Percentiles rank a stretch among this genome's conserved stretches.
These are phyloP conservation scores for Cisticola juncidis DNA, from an alignment of 2,113 vertebrate genomes.

Conservation along the genomic window DNA sequence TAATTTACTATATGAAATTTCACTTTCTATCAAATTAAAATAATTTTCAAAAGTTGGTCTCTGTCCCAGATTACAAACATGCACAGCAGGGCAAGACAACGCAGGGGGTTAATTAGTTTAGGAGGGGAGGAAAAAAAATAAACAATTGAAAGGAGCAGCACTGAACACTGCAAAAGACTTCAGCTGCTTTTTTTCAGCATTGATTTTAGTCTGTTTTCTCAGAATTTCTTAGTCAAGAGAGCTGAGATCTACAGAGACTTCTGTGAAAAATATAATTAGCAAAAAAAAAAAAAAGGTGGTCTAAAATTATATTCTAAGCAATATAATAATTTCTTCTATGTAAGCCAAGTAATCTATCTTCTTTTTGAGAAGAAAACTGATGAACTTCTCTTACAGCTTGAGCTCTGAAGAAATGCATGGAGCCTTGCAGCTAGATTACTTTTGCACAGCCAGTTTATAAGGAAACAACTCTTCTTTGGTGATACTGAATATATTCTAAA, in stretches of 20 bases:
- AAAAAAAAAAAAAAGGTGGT: not conserved
- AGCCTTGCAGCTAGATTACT: conserved; percentile 1
- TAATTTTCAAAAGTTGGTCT: conserved; percentile 28
- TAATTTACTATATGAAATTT: not conserved
- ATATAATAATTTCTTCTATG: not conserved
- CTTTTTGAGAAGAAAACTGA: conserved; percentile 20
- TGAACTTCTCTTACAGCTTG: conserved; percentile 5
- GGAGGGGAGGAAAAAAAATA: not conserved
- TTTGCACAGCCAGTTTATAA: not conserved
- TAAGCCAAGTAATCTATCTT: not conserved
- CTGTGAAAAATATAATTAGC: not conserved
- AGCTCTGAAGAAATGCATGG: conserved; percentile 12
- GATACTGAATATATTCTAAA: conserved; percentile 5
- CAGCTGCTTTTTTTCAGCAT: conserved; percentile 9
- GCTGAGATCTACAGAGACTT: not conserved
- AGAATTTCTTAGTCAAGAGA: not conserved
- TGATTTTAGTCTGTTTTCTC: not conserved
- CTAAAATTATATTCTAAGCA: not conserved
- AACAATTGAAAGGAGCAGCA: conserved; percentile 37
- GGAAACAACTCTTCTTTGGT: not conserved
- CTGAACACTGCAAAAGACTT: not conserved
- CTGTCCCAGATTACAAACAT: conserved; percentile 17
- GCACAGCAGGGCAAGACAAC: not conserved
- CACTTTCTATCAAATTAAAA: conserved; percentile 29
- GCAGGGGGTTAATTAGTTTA: conserved; percentile 14